A percentile compares a stretch with the other conserved stretches of the same genome.
Conservation (phyloP, 1,140 invertebrate genomes). For the Medauroidea extradentata region DNA sequence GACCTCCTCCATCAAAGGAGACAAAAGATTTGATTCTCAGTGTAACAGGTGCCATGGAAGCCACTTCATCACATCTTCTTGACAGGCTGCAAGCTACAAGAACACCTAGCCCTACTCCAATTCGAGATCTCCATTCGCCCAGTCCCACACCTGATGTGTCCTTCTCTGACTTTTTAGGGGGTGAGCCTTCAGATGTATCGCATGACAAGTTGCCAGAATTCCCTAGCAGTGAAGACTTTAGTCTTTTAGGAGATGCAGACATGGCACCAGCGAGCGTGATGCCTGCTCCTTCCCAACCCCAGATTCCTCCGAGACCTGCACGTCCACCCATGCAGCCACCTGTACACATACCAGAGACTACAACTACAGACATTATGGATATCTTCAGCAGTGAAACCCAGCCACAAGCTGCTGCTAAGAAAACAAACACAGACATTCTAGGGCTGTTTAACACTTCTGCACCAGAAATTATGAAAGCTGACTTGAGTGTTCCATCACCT, state of each 20-base stretch:
- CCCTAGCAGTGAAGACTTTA: conserved; percentile 1
- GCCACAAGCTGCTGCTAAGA: conserved; percentile 10
- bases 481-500: no score
- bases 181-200: conserved; percentile 28
- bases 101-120: conserved; percentile 75
- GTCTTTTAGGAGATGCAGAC: background rate
- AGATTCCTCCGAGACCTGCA: background rate
- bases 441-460: conserved; percentile 35
- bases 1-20: conserved; percentile 59
- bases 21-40: conserved; percentile 81
- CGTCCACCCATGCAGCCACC: background rate
- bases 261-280: no score
- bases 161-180: conserved; percentile 61
- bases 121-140: conserved; percentile 71
- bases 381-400: conserved; percentile 10
- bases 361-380: conserved; percentile 15
- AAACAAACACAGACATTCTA: conserved; percentile 38
- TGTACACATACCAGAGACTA: background rate
- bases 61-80: conserved; percentile 75
- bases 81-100: conserved; percentile 76
- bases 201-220: conserved; percentile 24
- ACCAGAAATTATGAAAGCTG: background rate
- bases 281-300: no score
- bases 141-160: conserved; percentile 75
- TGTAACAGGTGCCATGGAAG: conserved; percentile 83